phyloP scores from a whole-genome alignment of 2,888 invertebrate genomes.

The Silvanus unidentatus region DNA sequence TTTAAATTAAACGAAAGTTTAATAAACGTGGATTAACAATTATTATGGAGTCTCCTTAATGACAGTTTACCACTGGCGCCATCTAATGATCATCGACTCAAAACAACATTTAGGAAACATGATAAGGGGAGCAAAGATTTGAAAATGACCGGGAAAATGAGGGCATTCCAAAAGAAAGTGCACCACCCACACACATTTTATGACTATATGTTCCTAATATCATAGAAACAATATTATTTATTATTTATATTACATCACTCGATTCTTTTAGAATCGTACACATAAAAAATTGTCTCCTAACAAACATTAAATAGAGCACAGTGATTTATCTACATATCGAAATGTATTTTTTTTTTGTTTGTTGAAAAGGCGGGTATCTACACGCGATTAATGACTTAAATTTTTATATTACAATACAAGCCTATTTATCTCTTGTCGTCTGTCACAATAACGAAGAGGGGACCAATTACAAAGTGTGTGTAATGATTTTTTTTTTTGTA shows the following conservation, averaged over 20 bases:
- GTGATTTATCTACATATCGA: conserved; percentile 44
- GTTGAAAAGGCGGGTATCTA: conserved; percentile 40
- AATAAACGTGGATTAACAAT: no score
- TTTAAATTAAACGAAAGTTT: no score
- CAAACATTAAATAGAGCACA: conserved; percentile 46
- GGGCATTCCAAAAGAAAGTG: no score
- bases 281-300: conserved; percentile 49
- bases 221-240: conserved; percentile 48
- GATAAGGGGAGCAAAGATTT: no score
- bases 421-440: conserved; percentile 18
- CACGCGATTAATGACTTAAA: conserved; percentile 35
- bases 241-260: conserved; percentile 47
- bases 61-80: no score
- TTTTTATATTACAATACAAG: conserved; percentile 28
- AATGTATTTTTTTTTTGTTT: conserved; percentile 28
- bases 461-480: no score
- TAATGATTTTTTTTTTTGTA: no score
- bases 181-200: no score
- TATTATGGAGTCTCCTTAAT: no score
- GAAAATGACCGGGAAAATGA: no score
- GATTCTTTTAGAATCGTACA: conserved; percentile 48
- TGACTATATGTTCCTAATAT: conserved; percentile 48
- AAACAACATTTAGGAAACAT: no score
- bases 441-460: conserved; percentile 2
- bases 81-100: no score